Evolutionary conservation across 1,140 invertebrate genomes (phyloP), one percentile per base, ranked within the genome.

Genomic region (Apis laboriosa): DNA sequence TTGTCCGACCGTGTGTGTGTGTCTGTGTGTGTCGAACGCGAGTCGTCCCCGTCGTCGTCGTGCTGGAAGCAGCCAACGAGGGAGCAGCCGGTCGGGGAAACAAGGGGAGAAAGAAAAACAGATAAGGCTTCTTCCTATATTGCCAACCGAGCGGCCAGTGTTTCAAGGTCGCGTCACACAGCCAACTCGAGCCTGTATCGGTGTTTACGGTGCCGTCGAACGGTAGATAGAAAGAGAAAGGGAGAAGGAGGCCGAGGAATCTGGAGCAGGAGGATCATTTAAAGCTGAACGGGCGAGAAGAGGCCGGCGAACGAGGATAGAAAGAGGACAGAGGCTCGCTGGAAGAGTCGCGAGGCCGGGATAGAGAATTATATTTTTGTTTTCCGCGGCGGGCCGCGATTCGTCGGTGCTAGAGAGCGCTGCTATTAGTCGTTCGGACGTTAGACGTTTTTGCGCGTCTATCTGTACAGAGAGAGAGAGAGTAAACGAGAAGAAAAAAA

Each of bases 11-110:
- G 85, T 68, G 78, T 75, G 84, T 89, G 87, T 86, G 80, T 88
- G 81, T 80, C 78, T 83, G 84, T 86, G 88, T 88, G 88, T 82
- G 87, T 86, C 66, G 77, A 88, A 78, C 78, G 67, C 67, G 86
- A 83, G 64, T 21, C 34, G 34, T 19, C 64, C 34, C 64, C 64
- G n/a, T n/a, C n/a, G n/a, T n/a, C n/a, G n/a, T n/a, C 64, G 64
- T 13, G 34, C n/a, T 24, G 19, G 24, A 15, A 34, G 83, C 63
- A 66, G 9, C 56, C 83, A 80, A 58, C 61, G 72, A 71, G 58
- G 83, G 49, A n/a, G n/a, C n/a, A 84, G 64, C 63, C 60, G 75
- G 67, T 64, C 17, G 55, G 21, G 5, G 43, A 49, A n/a, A 49
- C 11, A 49, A 68, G 66, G 66, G 19, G 21, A 73, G 19, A 51